These are phyloP conservation scores for Ascaphus truei DNA, from an alignment of 2,113 vertebrate genomes.

Conservation along the genomic window DNA sequence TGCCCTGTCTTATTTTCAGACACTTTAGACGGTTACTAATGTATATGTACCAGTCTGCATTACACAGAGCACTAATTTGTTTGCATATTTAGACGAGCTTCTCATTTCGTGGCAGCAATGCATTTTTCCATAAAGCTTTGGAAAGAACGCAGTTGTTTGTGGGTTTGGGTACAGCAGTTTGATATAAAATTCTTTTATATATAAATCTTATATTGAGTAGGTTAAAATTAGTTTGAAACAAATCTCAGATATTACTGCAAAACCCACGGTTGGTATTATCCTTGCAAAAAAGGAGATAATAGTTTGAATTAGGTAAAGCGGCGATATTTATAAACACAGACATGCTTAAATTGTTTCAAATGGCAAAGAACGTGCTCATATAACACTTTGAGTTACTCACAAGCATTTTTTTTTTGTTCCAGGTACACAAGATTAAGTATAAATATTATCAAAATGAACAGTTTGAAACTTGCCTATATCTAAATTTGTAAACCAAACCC, in stretches of 20 bases:
- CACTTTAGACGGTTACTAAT: neutral
- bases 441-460: neutral
- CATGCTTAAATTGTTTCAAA: too few species aligned
- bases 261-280: too few species aligned
- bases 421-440: neutral
- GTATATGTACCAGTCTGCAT: neutral
- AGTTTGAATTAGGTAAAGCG: too few species aligned
- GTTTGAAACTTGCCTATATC: constrained; percentile 1
- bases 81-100: neutral
- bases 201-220: neutral
- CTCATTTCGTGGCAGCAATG: neutral
- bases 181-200: neutral
- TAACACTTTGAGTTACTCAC: neutral
- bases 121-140: neutral
- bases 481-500: constrained; percentile 15
- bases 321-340: too few species aligned
- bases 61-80: neutral
- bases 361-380: neutral
- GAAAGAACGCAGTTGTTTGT: neutral
- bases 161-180: neutral
- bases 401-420: neutral
- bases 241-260: neutral
- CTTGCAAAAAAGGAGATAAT: too few species aligned
- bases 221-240: neutral
- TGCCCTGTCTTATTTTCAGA: neutral